Evolutionary conservation across 2,113 vertebrate species (phyloP).

Genomic region (Ammospiza caudacuta): DNA sequence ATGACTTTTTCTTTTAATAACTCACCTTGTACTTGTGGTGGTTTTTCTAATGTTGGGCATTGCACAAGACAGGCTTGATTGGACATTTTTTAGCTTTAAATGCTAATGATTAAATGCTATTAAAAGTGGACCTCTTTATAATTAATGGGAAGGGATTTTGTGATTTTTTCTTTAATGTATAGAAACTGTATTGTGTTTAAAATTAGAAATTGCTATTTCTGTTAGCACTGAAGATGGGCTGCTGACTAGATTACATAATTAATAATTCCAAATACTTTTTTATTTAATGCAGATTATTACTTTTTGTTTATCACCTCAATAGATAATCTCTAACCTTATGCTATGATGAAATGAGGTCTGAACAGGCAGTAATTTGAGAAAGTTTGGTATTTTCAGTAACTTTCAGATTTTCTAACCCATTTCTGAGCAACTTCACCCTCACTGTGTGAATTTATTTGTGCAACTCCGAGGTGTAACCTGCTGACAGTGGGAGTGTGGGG

Average conservation of each 20-base stretch:
- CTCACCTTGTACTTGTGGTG: neutral
- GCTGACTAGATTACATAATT: neutral
- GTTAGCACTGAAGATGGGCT: neutral
- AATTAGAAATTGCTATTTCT: neutral
- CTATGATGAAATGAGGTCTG: neutral
- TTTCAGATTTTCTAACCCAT: neutral
- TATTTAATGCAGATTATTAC: neutral
- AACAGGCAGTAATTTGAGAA: neutral
- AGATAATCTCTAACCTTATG: neutral
- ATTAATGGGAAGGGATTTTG: neutral
- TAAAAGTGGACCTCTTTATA: neutral
- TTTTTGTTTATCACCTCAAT: neutral
- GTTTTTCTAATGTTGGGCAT: neutral
- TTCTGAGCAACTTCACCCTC: neutral
- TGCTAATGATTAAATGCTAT: neutral
- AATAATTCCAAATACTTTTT: neutral
- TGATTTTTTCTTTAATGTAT: neutral
- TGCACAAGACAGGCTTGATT: neutral
- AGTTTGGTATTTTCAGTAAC: neutral
- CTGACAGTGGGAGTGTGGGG: neutral
- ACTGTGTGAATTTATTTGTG: neutral
- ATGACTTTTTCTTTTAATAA: neutral
- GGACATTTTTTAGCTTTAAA: neutral
- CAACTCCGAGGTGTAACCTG: neutral
- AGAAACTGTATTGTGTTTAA: neutral